phyloP scores from a whole-genome alignment of 2,113 vertebrate genomes.

The Dipodomys stephensi region DNA sequence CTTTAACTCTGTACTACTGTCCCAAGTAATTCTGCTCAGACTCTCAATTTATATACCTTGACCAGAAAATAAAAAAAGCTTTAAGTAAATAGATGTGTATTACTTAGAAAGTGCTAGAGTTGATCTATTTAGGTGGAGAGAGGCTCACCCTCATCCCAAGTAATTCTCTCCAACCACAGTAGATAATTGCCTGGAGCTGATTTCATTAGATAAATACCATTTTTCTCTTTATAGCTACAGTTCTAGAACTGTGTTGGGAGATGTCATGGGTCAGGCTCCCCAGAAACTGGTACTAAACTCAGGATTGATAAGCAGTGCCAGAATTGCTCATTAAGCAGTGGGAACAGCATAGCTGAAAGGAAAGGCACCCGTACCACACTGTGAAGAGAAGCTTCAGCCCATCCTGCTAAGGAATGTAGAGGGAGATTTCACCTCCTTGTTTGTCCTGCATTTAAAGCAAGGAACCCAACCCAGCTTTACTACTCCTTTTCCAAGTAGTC shows the following conservation, averaged over 20 bases:
- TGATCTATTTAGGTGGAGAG: too few relatives aligned
- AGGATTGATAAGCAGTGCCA: neutral
- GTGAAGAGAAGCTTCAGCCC: neutral
- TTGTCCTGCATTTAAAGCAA: neutral
- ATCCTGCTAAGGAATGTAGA: neutral
- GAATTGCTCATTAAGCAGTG: neutral
- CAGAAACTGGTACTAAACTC: neutral
- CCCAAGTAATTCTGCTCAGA: neutral
- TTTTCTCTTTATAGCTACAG: neutral
- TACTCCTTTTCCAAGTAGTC: neutral
- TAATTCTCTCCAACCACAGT: too few relatives aligned
- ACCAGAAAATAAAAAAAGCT: neutral
- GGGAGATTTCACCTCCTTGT: neutral
- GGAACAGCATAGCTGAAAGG: neutral
- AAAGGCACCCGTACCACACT: rapidly evolving
- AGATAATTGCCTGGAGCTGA: too few relatives aligned
- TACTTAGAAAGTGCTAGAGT: too few relatives aligned
- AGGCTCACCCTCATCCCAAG: neutral
- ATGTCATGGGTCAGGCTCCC: neutral
- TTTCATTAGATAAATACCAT: neutral
- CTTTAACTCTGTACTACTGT: too few relatives aligned
- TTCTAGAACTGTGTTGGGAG: neutral
- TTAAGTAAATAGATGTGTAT: neutral
- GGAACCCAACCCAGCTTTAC: neutral
- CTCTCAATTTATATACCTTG: neutral